Percentiles rank a stretch among this genome's conserved stretches.
Evolutionary conservation across 2,888 invertebrate genomes (phyloP).

Genomic region (Tortricodes alternella): DNA sequence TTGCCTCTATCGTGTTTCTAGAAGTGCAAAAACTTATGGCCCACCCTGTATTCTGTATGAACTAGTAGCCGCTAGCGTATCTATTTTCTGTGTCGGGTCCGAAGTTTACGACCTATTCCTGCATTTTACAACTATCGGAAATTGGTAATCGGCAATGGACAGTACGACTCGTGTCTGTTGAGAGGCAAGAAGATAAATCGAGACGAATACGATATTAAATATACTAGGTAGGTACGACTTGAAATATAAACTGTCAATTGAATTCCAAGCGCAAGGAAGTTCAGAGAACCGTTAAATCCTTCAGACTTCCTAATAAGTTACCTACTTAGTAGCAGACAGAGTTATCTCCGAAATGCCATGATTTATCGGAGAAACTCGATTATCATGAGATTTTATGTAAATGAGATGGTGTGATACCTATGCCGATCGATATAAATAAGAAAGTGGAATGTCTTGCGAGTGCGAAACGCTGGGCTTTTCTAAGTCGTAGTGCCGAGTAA

Average conservation of each 20-base stretch:
- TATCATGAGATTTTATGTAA: conserved; percentile 21
- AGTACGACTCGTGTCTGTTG: no score
- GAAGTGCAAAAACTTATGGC: no score
- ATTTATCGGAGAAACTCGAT: conserved; percentile 19
- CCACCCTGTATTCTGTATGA: no score
- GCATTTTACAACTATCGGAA: not conserved
- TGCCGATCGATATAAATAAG: conserved; percentile 18
- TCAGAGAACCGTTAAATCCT: conserved; percentile 6
- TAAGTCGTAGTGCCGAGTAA: not conserved
- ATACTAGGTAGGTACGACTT: no score
- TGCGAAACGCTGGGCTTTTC: conserved; percentile 9
- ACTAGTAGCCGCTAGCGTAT: no score
- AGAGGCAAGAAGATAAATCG: no score
- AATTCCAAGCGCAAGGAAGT: conserved; percentile 1
- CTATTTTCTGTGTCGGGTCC: no score
- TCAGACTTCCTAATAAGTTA: conserved; percentile 15
- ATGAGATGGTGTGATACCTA: conserved; percentile 10
- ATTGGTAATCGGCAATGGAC: not conserved
- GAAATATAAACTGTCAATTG: not conserved
- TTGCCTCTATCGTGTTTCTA: no score
- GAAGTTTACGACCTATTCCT: not conserved
- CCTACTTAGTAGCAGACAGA: conserved; percentile 12
- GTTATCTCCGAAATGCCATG: conserved; percentile 7
- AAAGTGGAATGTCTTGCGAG: conserved; percentile 11
- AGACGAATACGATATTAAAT: not conserved